Conservation (phyloP, 2,797 vertebrate genomes). For the Carapus acus region DNA sequence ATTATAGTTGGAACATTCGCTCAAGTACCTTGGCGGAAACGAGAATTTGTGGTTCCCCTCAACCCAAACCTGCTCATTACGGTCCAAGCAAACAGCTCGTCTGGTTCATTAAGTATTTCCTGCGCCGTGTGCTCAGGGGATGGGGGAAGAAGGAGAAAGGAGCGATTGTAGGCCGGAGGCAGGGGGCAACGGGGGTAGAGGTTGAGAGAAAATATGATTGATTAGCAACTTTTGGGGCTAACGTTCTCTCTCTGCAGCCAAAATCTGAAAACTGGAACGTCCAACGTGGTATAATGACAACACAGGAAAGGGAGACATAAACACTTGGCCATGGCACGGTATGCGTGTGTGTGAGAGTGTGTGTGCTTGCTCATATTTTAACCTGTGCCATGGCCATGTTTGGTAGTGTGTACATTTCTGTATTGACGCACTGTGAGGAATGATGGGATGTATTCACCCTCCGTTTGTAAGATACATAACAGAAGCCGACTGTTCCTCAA, state of each 20-base stretch:
- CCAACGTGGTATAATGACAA: conserved; percentile 65
- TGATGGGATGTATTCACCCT: conserved; percentile 30
- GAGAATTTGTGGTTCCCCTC: conserved; percentile 63
- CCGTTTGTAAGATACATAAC: conserved; percentile 49
- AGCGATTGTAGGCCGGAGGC: conserved; percentile 39
- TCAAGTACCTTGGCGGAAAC: conserved; percentile 57
- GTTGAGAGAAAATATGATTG: conserved; percentile 72
- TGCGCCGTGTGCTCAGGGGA: conserved; percentile 57
- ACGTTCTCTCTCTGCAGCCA: conserved; percentile 62
- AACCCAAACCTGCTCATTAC: conserved; percentile 73
- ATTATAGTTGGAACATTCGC: conserved; percentile 59
- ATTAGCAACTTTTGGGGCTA: conserved; percentile 64
- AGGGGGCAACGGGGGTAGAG: conserved; percentile 49
- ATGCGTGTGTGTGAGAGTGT: neutral
- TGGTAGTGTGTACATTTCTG: conserved; percentile 29
- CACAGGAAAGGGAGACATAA: conserved; percentile 47
- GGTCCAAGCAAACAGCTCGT: conserved; percentile 69
- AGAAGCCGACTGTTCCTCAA: conserved; percentile 49
- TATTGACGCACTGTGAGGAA: conserved; percentile 27
- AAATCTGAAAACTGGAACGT: conserved; percentile 68
- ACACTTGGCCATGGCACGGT: conserved; percentile 34
- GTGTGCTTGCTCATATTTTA: neutral
- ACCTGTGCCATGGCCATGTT: conserved; percentile 28
- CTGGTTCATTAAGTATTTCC: conserved; percentile 71
- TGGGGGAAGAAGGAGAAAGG: conserved; percentile 47